These are phyloP conservation scores for Eunapius fragilis DNA, from an alignment of 37 sponge, comb jelly and placozoan species.

Conservation along the genomic window DNA sequence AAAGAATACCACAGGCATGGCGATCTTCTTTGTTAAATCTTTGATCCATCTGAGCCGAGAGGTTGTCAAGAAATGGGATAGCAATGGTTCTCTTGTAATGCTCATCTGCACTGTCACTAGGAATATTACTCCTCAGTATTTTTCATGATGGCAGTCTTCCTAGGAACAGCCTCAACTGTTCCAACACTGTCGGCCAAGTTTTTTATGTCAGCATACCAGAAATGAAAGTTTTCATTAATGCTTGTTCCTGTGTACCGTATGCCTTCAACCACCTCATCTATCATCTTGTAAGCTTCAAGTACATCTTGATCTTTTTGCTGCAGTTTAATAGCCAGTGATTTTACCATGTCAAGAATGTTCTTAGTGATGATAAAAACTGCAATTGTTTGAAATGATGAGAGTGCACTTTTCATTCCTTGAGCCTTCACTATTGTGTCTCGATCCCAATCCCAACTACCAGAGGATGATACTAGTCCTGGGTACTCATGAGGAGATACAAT, in stretches of 20 bases:
- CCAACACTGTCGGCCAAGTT: slow-evolving; percentile 32
- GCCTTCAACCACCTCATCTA: slow-evolving; percentile 16
- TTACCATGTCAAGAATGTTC: slow-evolving; percentile 34
- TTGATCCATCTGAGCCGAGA: slow-evolving; percentile 13
- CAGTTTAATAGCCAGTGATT: slow-evolving; percentile 42
- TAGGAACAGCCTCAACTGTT: slow-evolving; percentile 29
- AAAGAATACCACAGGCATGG: slow-evolving; percentile 41
- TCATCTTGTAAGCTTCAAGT: slow-evolving; percentile 29
- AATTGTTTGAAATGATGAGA: slow-evolving; percentile 56
- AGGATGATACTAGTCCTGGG: too few species aligned
- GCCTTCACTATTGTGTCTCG: too few species aligned
- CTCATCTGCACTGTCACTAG: slow-evolving; percentile 19
- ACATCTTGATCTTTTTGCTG: slow-evolving; percentile 54
- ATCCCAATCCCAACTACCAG: too few species aligned
- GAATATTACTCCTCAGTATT: slow-evolving; percentile 36
- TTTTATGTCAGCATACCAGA: slow-evolving; percentile 45
- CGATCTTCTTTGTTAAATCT: slow-evolving; percentile 23
- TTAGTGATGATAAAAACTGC: slow-evolving; percentile 43
- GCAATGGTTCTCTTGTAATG: slow-evolving; percentile 39
- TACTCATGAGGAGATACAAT: too few species aligned
- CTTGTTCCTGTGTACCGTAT: slow-evolving; percentile 6
- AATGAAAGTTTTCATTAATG: slow-evolving; percentile 36
- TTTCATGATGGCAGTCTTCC: slow-evolving; percentile 23
- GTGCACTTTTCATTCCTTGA: slow-evolving; percentile 12
- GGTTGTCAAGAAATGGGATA: too few species aligned